Percentiles rank a stretch among this genome's conserved stretches.
Conservation (phyloP, 2,797 vertebrate species). For the Poecile montanus region DNA sequence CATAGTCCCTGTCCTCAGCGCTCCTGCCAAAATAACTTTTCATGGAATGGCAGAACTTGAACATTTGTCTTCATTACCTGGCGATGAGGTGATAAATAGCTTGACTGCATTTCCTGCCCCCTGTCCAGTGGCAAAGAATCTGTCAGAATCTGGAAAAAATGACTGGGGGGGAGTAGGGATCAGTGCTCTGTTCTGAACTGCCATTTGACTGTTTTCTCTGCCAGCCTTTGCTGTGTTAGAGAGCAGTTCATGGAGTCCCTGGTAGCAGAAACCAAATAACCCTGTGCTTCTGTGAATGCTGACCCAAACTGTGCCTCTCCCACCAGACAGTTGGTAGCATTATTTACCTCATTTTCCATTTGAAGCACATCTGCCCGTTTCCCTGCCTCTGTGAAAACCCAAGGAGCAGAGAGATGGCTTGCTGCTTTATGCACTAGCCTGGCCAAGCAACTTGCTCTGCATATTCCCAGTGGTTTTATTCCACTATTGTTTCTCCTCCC, state of each 20-base stretch:
- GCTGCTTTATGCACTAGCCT: background rate
- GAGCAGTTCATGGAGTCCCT: background rate
- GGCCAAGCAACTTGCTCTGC: background rate
- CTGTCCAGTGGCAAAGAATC: background rate
- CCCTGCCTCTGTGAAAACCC: background rate
- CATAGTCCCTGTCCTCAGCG: background rate
- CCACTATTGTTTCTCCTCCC: background rate
- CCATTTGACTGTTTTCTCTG: background rate
- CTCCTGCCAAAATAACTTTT: background rate
- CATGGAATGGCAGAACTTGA: background rate
- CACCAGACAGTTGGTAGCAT: background rate
- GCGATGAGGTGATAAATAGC: background rate
- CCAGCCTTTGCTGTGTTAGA: background rate
- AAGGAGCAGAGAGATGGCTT: background rate
- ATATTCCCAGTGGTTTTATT: background rate
- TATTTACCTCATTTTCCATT: background rate
- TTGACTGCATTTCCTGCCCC: background rate
- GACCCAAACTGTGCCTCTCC: background rate
- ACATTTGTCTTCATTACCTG: slow-evolving; percentile 24
- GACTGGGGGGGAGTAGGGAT: background rate
- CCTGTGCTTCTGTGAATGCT: background rate
- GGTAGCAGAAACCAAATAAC: background rate
- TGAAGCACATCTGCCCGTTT: background rate
- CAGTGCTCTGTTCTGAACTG: background rate
- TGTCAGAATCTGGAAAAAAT: background rate